phyloP scores from a whole-genome alignment of 2,113 vertebrate species.

The Talpa occidentalis region DNA sequence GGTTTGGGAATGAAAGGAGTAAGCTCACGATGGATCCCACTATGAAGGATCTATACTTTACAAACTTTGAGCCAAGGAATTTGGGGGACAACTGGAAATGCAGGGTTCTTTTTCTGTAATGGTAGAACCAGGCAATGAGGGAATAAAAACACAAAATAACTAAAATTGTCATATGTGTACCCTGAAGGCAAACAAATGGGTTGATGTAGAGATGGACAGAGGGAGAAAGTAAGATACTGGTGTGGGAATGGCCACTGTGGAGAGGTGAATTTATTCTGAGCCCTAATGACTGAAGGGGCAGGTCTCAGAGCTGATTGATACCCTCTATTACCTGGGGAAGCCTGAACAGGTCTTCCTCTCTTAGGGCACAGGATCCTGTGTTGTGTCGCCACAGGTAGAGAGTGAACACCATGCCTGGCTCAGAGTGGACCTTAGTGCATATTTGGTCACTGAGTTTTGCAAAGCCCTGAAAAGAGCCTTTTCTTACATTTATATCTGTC shows the following conservation, averaged over 20 bases:
- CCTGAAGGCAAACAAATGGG: background rate
- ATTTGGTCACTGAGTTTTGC: background rate
- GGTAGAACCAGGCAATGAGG: background rate
- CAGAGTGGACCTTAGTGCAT: background rate
- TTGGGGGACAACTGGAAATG: background rate
- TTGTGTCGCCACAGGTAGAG: background rate
- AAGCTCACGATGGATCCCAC: background rate
- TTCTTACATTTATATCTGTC: background rate
- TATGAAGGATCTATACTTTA: background rate
- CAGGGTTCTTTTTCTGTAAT: background rate
- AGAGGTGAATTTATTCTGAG: background rate
- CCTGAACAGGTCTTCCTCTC: background rate
- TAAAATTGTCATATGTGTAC: background rate
- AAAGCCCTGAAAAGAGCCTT: background rate
- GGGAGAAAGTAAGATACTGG: background rate
- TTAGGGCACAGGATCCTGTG: no score
- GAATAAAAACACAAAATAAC: background rate
- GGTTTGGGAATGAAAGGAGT: background rate
- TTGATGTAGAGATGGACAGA: background rate
- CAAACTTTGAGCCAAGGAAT: background rate
- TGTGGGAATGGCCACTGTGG: background rate
- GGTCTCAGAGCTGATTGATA: background rate
- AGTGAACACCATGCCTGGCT: background rate
- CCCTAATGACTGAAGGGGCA: background rate
- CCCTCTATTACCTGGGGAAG: background rate